Conservation (phyloP, 2,113 vertebrate genomes). For the Chrysemys picta region DNA sequence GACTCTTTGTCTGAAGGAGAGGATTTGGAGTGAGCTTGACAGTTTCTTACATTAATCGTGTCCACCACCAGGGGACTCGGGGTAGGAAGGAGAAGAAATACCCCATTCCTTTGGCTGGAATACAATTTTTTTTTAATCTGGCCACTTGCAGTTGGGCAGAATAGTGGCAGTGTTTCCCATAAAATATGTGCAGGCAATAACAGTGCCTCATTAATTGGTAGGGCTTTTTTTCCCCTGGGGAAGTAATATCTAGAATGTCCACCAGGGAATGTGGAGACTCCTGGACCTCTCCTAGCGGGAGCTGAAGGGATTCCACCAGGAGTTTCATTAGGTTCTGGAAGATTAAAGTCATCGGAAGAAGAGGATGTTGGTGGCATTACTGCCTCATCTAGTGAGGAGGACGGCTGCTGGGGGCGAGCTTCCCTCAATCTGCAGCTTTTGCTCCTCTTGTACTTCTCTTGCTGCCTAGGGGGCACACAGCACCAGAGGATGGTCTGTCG, state of each 20-base stretch:
- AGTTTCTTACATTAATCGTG: not conserved
- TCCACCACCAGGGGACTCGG: not conserved
- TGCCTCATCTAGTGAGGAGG: not conserved
- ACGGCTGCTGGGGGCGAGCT: not conserved
- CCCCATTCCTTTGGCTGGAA: not conserved
- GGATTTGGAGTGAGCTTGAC: not conserved
- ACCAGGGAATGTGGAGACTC: not conserved
- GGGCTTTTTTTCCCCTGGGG: not conserved
- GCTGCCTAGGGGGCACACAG: not conserved
- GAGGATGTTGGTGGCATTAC: not conserved
- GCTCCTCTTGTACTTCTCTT: not conserved
- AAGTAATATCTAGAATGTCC: not conserved
- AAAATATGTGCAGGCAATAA: no score
- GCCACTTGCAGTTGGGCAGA: not conserved
- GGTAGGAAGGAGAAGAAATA: not conserved
- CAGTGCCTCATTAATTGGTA: no score
- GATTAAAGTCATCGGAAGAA: not conserved
- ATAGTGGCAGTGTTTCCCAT: not conserved
- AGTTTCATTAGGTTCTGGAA: not conserved
- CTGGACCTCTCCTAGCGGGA: not conserved
- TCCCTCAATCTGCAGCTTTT: not conserved
- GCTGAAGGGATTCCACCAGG: no score
- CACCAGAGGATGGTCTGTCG: no score
- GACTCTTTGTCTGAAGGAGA: not conserved
- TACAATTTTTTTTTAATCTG: not conserved